Conservation (phyloP, 2,797 vertebrate genomes). For the Scolopax bukidnonensis region DNA sequence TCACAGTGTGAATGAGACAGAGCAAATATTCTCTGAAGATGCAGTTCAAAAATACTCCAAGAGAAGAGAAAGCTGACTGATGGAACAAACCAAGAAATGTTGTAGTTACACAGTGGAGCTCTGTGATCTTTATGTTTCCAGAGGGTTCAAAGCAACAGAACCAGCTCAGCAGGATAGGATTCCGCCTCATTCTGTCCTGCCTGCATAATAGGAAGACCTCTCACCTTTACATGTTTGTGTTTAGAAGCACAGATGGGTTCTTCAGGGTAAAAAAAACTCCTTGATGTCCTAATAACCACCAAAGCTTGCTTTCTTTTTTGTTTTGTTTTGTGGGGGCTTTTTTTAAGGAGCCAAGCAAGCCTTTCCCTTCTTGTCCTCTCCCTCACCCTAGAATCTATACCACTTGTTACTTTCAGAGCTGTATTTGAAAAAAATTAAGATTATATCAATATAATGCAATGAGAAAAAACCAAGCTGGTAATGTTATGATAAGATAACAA, state of each 20-base stretch:
- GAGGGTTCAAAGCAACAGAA: neutral
- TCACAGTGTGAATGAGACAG: neutral
- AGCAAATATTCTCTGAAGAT: neutral
- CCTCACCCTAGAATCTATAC: neutral
- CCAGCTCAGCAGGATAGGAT: neutral
- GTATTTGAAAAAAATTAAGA: neutral
- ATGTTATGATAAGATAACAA: neutral
- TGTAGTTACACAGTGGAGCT: neutral
- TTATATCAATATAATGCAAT: neutral
- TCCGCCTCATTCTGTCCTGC: neutral
- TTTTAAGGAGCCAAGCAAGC: neutral
- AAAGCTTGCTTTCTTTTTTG: neutral
- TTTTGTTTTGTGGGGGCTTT: too few relatives aligned
- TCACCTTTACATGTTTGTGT: neutral
- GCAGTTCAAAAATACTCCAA: neutral
- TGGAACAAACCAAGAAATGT: neutral
- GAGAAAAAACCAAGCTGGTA: neutral
- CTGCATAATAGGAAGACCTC: constrained; percentile 23
- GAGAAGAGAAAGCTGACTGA: neutral
- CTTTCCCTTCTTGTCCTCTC: neutral
- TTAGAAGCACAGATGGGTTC: neutral
- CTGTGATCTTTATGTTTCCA: constrained; percentile 6
- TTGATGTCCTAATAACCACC: neutral
- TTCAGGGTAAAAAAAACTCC: neutral
- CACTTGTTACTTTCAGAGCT: neutral